Conservation (phyloP, 1,140 invertebrate genomes). For the Dolichoris vasculosae region DNA sequence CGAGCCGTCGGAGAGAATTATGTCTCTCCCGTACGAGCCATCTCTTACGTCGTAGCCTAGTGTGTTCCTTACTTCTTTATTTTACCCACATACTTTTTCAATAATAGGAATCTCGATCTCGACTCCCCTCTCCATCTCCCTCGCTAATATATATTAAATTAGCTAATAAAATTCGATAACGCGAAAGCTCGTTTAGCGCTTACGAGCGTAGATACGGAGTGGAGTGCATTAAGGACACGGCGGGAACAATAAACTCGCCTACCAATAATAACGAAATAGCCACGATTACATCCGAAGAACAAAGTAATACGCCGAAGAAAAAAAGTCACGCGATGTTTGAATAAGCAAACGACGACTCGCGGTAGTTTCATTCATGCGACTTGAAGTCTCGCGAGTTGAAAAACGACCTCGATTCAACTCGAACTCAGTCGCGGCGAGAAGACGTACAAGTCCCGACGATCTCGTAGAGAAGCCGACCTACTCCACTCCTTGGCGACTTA, state of each 20-base stretch:
- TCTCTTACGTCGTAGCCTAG: constrained; percentile 41
- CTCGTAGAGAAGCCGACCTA: not conserved
- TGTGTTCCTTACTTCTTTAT: not conserved
- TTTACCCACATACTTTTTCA: constrained; percentile 36
- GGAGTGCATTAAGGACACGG: not conserved
- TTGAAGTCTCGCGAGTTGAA: not conserved
- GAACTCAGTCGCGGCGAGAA: not conserved
- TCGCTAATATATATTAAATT: constrained; percentile 1
- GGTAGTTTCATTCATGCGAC: too few species aligned
- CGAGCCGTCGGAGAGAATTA: constrained; percentile 64
- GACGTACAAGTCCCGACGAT: constrained; percentile 6
- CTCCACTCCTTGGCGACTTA: not conserved
- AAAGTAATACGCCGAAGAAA: too few species aligned
- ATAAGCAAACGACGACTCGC: too few species aligned
- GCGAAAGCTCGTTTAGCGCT: not conserved
- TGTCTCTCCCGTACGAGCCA: constrained; percentile 54
- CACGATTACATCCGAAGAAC: too few species aligned
- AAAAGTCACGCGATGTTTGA: too few species aligned
- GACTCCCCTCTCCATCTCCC: not conserved
- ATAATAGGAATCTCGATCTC: constrained; percentile 49
- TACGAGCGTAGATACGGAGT: not conserved
- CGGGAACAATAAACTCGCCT: too few species aligned
- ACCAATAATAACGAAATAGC: too few species aligned
- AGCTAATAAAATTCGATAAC: constrained; percentile 1
- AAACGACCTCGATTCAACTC: not conserved